These are phyloP conservation scores for Acheta domesticus DNA, from an alignment of 2,888 invertebrate species.

Conservation along the genomic window DNA sequence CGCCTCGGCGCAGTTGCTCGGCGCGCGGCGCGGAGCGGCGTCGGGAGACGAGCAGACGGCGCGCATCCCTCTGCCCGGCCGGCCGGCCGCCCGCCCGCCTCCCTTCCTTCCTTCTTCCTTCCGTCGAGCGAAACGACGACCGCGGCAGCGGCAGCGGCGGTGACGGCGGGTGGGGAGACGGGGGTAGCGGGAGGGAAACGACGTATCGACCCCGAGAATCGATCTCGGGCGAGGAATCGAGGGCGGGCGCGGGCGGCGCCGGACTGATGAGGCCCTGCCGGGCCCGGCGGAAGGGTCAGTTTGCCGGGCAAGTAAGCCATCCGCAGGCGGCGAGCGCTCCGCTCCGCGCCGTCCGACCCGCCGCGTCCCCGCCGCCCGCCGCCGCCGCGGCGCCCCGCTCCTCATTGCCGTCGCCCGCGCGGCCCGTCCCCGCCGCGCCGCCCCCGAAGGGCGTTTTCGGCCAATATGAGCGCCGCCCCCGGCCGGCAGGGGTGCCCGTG, in stretches of 20 bases:
- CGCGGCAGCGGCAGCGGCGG: too few species aligned
- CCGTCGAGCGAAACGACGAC: too few species aligned
- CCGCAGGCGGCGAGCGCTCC: slow-evolving; percentile 1
- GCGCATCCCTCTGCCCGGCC: too few species aligned
- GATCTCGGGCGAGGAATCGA: not conserved
- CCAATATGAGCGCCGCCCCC: not conserved
- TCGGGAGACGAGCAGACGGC: too few species aligned
- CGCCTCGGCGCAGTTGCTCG: too few species aligned
- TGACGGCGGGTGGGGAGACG: too few species aligned
- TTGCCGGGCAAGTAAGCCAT: slow-evolving; percentile 5
- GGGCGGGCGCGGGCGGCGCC: not conserved
- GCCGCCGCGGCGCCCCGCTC: not conserved
- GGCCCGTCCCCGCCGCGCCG: not conserved
- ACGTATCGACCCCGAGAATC: slow-evolving; percentile 11
- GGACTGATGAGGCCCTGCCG: not conserved
- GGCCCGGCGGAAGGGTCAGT: not conserved
- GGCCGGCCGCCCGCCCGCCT: too few species aligned
- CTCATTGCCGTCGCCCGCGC: not conserved
- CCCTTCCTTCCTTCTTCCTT: too few species aligned
- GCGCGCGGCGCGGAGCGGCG: too few species aligned
- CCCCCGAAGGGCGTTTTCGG: not conserved
- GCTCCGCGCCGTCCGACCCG: not conserved
- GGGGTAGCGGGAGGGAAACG: not conserved
- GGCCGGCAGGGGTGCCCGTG: not conserved
- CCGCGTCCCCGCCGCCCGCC: not conserved